Base-by-base conservation (phyloP, 2,113 vertebrate species). In the Eptesicus fuscus region DNA sequence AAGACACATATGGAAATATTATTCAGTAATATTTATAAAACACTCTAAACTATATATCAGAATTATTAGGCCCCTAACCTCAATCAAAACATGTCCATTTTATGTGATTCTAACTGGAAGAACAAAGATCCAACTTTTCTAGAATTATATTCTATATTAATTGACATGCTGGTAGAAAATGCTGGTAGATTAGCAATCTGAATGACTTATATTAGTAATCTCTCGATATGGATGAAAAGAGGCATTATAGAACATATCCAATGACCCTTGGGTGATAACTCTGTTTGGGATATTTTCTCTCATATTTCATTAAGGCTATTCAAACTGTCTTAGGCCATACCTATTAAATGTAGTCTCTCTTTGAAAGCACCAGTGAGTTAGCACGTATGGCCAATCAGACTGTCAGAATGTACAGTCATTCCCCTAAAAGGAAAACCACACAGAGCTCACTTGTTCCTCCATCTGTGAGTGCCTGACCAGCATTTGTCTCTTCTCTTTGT, bases 341-440 rank as follows among this genome's bases (percentile, higher is more conserved):
- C 83, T 96, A 93, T 51, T 61, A 88, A 12, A 82, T 69, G 71
- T 28, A 86, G 73, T 83, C 53, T 93, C 18, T 23, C 47, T 65
- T 67, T 85, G 77, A 96, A 93, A 94, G 35, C 95, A 79, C 84
- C 56, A 90, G 53, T 44, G 88, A 92, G 83, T 83, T 86, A 90
- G 89, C 91, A 92, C 61, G 90, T 80, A 92, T 4, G 71, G 70
- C 97, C 95, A 97, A 96, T 96, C 91, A 93, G 87, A 94, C 20
- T 63, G 85, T 94, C 69, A 96, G 96, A 88, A 97, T 6, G 59
- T 92, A 79, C 92, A 97, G 84, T 44, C 89, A 94, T 97, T 97
- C 49, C 98, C 97, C 96, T 98, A 98, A 97, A 98, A 97, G 97
- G 97, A 97, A 96, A 97, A 94, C 70, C 79, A 79, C 63, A 94